Evolutionary conservation across 2,888 invertebrate genomes (phyloP).

Genomic region (Amblyjoppa fuscipennis): DNA sequence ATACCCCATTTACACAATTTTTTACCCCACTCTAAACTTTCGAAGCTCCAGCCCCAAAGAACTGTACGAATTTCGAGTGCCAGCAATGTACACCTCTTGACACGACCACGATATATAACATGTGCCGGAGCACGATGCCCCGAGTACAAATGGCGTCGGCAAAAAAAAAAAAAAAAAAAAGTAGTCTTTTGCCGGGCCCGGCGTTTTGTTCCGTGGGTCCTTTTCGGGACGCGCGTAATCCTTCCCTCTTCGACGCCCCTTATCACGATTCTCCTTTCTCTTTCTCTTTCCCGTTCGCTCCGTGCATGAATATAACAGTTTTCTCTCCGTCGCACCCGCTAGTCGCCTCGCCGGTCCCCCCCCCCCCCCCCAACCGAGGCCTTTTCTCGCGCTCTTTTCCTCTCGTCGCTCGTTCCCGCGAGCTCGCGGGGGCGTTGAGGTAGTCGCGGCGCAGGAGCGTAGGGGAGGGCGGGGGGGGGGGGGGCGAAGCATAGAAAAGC

Average conservation of each 20-base stretch:
- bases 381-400: conserved; percentile 40
- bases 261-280: conserved; percentile 18
- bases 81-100: no score
- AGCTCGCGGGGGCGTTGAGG: conserved; percentile 21
- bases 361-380: not conserved
- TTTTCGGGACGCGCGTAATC: conserved; percentile 58
- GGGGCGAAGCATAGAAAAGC: not conserved
- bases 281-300: conserved; percentile 1
- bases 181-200: not conserved
- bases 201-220: conserved; percentile 35
- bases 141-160: conserved; percentile 68
- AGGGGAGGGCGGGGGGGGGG: not conserved
- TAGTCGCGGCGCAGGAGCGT: not conserved
- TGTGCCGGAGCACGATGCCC: conserved; percentile 46
- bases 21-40: no score
- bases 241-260: conserved; percentile 10
- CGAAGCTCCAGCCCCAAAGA: no score
- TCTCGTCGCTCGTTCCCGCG: conserved; percentile 57
- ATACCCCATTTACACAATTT: no score
- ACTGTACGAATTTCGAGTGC: no score
- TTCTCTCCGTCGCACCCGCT: conserved; percentile 45
- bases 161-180: conserved; percentile 44
- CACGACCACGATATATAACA: conserved; percentile 13
- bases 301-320: not conserved
- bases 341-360: not conserved